phyloP scores from a whole-genome alignment of 2,797 vertebrate species.

The Craterocephalus amniculus region DNA sequence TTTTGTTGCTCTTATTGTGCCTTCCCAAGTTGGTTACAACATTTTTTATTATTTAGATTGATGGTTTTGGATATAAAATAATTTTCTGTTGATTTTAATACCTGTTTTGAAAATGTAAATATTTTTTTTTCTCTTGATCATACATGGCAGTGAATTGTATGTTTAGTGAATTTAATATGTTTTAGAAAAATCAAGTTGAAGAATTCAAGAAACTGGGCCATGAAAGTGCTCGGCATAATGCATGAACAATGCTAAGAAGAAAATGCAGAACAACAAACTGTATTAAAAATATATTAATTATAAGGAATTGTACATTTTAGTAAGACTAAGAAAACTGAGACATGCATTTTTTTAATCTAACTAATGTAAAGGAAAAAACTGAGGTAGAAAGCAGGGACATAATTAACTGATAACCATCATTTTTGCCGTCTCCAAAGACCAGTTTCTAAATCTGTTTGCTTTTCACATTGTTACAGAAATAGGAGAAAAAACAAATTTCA shows the following conservation, averaged over 20 bases:
- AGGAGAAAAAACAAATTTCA: too few relatives aligned
- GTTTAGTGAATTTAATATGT: neutral
- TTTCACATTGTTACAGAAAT: too few relatives aligned
- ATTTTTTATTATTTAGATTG: neutral
- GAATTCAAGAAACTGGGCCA: neutral
- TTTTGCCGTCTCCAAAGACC: neutral
- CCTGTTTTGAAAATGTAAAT: neutral
- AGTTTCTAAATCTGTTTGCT: too few relatives aligned
- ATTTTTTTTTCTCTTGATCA: neutral
- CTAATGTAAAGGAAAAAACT: neutral
- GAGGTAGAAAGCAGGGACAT: neutral
- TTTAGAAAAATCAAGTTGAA: neutral
- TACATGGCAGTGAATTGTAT: too few relatives aligned
- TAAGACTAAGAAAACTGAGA: neutral
- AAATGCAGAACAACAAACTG: neutral
- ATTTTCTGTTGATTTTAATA: neutral
- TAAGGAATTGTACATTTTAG: neutral
- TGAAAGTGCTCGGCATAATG: neutral
- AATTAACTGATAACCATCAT: neutral
- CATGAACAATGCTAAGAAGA: neutral
- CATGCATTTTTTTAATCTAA: neutral
- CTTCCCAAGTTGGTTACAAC: neutral
- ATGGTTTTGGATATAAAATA: neutral
- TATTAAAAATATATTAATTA: neutral
- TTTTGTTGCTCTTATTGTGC: slow-evolving; percentile 1